Conservation (phyloP, 1,140 invertebrate species). For the Holcopasites calliopsidis region DNA sequence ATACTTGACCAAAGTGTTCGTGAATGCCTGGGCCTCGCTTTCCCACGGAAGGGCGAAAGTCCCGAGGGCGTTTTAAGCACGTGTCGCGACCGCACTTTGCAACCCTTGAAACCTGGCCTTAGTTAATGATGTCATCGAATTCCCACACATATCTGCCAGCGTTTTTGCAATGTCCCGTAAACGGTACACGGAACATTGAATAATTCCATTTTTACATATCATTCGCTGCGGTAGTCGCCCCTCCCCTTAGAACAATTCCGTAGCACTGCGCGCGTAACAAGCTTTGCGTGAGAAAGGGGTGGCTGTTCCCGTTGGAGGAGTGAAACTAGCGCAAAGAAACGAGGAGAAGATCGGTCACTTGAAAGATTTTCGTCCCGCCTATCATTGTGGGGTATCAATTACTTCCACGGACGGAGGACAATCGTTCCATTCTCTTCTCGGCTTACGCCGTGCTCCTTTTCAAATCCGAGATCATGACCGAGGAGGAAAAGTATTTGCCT, state of each 20-base stretch:
- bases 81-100: constrained; percentile 33
- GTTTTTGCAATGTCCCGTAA: background rate
- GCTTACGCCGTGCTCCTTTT: constrained; percentile 22
- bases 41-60: constrained; percentile 46
- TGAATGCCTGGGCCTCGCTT: constrained; percentile 30
- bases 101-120: constrained; percentile 25
- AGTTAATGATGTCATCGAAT: constrained; percentile 52
- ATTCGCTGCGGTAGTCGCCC: no score
- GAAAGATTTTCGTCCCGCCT: no score
- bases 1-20: background rate
- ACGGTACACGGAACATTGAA: no score
- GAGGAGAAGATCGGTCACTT: background rate
- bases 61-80: constrained; percentile 49
- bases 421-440: constrained; percentile 49
- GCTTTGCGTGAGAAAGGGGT: background rate
- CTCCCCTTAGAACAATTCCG: no score
- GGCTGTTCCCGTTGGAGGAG: background rate
- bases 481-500: background rate
- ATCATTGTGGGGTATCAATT: no score
- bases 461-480: constrained; percentile 2
- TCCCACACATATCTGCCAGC: constrained; percentile 19
- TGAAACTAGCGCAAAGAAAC: background rate
- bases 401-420: constrained; percentile 54
- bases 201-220: background rate
- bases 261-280: background rate